phyloP scores from a whole-genome alignment of 2,888 invertebrate species.

The Drosophila antonietae region DNA sequence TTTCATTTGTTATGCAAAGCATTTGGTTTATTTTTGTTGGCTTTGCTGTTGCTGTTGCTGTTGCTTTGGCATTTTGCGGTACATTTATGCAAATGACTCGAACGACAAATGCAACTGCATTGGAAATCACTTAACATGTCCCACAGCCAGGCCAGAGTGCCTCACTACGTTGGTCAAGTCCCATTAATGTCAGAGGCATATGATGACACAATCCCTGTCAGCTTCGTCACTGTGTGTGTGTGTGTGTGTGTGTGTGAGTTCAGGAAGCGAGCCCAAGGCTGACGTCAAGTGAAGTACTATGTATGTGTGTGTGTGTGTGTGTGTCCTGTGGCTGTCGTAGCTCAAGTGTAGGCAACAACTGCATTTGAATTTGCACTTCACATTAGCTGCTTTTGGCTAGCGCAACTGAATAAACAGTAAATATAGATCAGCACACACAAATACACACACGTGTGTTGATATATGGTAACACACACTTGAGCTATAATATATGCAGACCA shows the following conservation, averaged over 20 bases:
- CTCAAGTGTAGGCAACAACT: slow-evolving; percentile 47
- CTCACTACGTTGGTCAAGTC: slow-evolving; percentile 4
- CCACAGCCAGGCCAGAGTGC: not conserved
- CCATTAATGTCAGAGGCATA: slow-evolving; percentile 52
- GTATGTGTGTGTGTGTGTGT: slow-evolving; percentile 1
- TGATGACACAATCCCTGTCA: slow-evolving; percentile 25
- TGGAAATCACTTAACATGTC: slow-evolving; percentile 70
- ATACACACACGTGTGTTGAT: slow-evolving; percentile 3
- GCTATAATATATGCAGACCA: slow-evolving; percentile 44
- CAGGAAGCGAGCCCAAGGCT: slow-evolving; percentile 32
- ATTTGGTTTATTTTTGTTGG: slow-evolving; percentile 11
- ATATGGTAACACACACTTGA: slow-evolving; percentile 7
- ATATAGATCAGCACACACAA: not conserved
- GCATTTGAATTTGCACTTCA: slow-evolving; percentile 62
- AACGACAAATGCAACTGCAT: slow-evolving; percentile 70
- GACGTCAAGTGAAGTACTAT: slow-evolving; percentile 35
- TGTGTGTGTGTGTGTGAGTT: slow-evolving; percentile 6
- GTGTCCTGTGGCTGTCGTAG: slow-evolving; percentile 43
- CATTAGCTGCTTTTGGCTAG: slow-evolving; percentile 40
- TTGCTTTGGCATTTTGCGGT: slow-evolving; percentile 49
- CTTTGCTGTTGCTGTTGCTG: not conserved
- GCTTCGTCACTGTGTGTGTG: not conserved
- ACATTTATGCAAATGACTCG: slow-evolving; percentile 66
- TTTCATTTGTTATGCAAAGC: slow-evolving; percentile 42
- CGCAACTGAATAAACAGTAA: slow-evolving; percentile 30